These are phyloP conservation scores for Tylochromis polylepis DNA, from an alignment of 2,113 vertebrate species.

Conservation along the genomic window DNA sequence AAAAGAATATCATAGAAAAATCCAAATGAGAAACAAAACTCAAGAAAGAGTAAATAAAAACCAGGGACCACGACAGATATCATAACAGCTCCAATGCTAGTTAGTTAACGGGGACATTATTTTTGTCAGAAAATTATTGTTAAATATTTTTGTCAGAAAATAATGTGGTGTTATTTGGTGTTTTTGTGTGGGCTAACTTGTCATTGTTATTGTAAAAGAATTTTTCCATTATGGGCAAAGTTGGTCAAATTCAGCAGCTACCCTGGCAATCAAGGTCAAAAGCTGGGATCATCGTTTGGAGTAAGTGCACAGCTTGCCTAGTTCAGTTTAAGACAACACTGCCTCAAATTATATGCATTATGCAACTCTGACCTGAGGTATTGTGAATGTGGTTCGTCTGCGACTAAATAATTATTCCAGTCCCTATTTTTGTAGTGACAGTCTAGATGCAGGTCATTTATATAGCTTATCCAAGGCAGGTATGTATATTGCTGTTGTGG, in stretches of 20 bases:
- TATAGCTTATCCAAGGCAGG: not conserved
- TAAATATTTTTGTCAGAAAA: too few relatives aligned
- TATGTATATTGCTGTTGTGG: not conserved
- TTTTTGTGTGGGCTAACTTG: not conserved
- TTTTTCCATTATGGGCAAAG: not conserved
- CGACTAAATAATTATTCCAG: not conserved
- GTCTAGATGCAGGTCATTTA: not conserved
- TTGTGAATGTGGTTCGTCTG: not conserved
- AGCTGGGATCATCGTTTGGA: not conserved
- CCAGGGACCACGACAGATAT: not conserved
- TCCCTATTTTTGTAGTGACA: not conserved
- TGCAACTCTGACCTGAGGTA: not conserved
- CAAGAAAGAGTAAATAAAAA: not conserved
- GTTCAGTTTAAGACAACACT: not conserved
- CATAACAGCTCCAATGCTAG: not conserved
- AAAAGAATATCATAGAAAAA: not conserved
- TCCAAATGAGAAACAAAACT: not conserved
- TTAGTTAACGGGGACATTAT: not conserved
- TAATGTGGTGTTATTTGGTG: not conserved
- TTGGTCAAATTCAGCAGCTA: not conserved
- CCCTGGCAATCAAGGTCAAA: not conserved
- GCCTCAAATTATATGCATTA: not conserved
- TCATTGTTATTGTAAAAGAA: fast-evolving
- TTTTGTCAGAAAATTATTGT: too few relatives aligned
- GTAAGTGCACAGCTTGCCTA: not conserved